phyloP scores from a whole-genome alignment of 2,113 vertebrate species.

The Tragelaphus buxtoni region DNA sequence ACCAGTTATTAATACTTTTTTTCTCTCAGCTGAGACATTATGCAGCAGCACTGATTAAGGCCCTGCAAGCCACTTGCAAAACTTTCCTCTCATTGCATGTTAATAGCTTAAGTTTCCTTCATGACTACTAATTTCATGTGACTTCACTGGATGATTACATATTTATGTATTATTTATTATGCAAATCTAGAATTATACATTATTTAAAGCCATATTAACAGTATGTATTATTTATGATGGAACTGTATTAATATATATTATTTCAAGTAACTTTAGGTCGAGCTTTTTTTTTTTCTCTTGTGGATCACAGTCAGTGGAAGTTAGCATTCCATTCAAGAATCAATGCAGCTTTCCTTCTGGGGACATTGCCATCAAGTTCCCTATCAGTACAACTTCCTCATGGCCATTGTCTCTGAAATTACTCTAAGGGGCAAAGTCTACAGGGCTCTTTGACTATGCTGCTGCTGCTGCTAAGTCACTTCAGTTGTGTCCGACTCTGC shows the following conservation, averaged over 20 bases:
- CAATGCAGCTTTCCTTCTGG: constrained; percentile 9
- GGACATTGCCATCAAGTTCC: constrained; percentile 24
- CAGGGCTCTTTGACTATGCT: background rate
- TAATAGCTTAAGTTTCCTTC: constrained; percentile 72
- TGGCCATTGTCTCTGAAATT: background rate
- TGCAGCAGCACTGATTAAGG: background rate
- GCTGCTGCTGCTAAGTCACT: too few relatives aligned
- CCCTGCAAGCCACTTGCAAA: constrained; percentile 42
- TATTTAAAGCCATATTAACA: constrained; percentile 78
- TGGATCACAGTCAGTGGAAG: constrained; percentile 51
- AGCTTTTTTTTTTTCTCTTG: constrained; percentile 35
- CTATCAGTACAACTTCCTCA: background rate
- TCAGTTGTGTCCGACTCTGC: too few relatives aligned
- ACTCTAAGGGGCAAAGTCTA: background rate
- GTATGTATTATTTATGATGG: constrained; percentile 80
- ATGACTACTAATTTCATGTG: constrained; percentile 71
- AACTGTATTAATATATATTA: constrained; percentile 74
- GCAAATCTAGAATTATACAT: constrained; percentile 76
- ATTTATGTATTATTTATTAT: constrained; percentile 78
- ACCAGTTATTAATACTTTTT: background rate
- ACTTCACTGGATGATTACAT: constrained; percentile 74
- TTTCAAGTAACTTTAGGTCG: constrained; percentile 67
- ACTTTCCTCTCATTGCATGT: constrained; percentile 47
- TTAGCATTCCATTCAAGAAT: constrained; percentile 64
- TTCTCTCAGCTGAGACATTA: background rate